These are phyloP conservation scores for Pyralis farinalis DNA, from an alignment of 2,888 invertebrate species.

Conservation along the genomic window DNA sequence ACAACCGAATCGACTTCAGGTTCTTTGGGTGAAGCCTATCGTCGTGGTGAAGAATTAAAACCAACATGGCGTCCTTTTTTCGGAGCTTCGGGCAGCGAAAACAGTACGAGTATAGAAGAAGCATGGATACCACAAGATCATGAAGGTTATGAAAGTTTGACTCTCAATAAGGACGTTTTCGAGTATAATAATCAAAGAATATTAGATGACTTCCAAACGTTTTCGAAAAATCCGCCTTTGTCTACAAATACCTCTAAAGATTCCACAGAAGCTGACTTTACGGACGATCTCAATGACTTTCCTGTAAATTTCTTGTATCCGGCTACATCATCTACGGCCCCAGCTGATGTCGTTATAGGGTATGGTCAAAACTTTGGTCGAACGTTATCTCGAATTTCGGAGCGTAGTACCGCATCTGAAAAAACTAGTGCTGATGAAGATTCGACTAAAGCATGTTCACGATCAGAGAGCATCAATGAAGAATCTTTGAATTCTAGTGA, in stretches of 20 bases:
- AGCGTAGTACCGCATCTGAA: constrained; percentile 93
- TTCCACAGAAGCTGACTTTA: constrained; percentile 83
- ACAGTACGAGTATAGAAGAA: constrained; percentile 92
- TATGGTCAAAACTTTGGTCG: constrained; percentile 89
- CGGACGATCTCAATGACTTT: constrained; percentile 89
- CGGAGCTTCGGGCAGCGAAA: constrained; percentile 88
- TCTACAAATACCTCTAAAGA: constrained; percentile 76
- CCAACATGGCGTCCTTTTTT: constrained; percentile 92
- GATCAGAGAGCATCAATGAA: constrained; percentile 91
- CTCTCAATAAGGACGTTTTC: constrained; percentile 68
- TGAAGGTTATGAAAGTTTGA: constrained; percentile 82
- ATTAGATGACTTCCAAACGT: constrained; percentile 73
- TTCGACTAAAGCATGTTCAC: constrained; percentile 91
- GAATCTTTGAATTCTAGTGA: constrained; percentile 92
- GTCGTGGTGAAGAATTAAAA: constrained; percentile 86
- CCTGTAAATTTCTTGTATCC: constrained; percentile 89
- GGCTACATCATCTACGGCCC: constrained; percentile 80
- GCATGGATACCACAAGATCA: constrained; percentile 89
- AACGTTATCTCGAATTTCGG: constrained; percentile 92
- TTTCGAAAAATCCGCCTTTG: constrained; percentile 71
- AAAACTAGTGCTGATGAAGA: constrained; percentile 93
- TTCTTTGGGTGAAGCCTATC: constrained; percentile 85
- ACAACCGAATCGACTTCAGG: constrained; percentile 88
- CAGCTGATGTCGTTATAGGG: constrained; percentile 84
- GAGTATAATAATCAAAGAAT: constrained; percentile 68